Evolutionary conservation across 2,888 invertebrate genomes (phyloP), one percentile per base, ranked within the genome.

Genomic region (Aphodius granarius): DNA sequence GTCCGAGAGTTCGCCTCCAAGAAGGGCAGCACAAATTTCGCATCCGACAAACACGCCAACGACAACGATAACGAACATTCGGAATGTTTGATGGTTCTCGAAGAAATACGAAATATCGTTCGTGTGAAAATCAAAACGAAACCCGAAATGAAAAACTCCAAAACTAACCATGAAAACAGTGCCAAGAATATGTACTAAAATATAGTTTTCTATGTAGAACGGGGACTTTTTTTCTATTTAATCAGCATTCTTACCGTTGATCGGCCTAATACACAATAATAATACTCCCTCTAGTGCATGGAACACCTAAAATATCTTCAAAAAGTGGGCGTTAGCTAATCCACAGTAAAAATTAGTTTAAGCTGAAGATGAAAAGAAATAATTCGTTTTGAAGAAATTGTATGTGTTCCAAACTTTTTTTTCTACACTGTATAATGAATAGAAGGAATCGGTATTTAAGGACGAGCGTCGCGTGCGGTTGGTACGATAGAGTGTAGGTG

Each of bases 1-100:
- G 88, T 89, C 90, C 0, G 89, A 90, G 88, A 78, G 81, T n/a
- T 78, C 81, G 3, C 84, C 84, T 4, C 78, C 80, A 16, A 79
- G 86, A 64, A 85, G 85, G 17, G 76, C 81, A 4, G 77, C 81
- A n/a, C 86, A 86, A 78, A 81, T 80, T 43, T 84, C 85, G 17
- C 84, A 82, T 13, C 86, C 86, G 3, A 85, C 85, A 2, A 85
- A 86, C 16, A 86, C 87, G 15, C 86, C 86, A 15, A 87, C 86
- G n/a, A 87, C 86, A 4, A 87, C 86, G n/a, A 83, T 85, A 21
- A 86, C 86, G 16, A 85, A 85, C 71, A 84, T 83, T 73, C 78
- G 84, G 77, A 84, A 86, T 79, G 85, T 86, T 81, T 87, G 87
- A 87, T 86, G 68, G 68, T 68, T 68, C 68, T 68, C 68, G 5